A percentile compares a stretch with the other conserved stretches of the same genome.
phyloP scores from a whole-genome alignment of 2,888 invertebrate species.

The Candidula unifasciata region DNA sequence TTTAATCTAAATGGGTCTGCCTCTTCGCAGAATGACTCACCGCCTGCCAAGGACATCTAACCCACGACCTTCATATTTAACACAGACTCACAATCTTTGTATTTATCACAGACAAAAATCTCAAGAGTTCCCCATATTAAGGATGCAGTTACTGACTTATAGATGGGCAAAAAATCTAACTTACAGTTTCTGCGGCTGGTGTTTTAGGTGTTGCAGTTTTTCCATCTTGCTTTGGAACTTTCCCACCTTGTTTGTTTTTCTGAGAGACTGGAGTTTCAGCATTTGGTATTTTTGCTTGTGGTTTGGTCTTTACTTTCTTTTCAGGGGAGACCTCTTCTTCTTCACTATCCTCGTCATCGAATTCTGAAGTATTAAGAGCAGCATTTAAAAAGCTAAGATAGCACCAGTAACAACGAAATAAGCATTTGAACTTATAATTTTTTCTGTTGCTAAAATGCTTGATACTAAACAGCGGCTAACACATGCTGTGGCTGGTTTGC shows the following conservation, averaged over 20 bases:
- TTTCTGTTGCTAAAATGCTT: too few relatives aligned
- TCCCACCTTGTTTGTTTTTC: constrained; percentile 4
- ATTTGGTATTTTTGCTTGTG: constrained; percentile 36
- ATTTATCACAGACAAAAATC: too few relatives aligned
- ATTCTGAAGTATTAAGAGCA: background rate
- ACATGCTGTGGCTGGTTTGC: too few relatives aligned
- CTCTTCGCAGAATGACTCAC: too few relatives aligned
- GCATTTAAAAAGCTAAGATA: background rate
- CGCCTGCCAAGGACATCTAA: too few relatives aligned
- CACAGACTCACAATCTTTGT: too few relatives aligned
- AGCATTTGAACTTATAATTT: too few relatives aligned
- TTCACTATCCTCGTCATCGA: constrained; percentile 34
- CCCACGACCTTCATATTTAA: too few relatives aligned
- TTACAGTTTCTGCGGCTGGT: background rate
- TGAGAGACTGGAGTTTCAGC: constrained; percentile 14
- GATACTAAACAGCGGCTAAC: too few relatives aligned
- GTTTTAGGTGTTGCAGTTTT: constrained; percentile 16
- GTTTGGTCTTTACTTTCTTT: background rate
- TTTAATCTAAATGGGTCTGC: too few relatives aligned
- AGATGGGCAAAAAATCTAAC: background rate
- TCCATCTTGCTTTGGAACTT: constrained; percentile 18
- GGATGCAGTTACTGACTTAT: background rate
- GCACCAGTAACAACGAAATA: too few relatives aligned
- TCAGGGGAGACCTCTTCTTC: constrained; percentile 15
- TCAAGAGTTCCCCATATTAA: background rate